phyloP scores from a whole-genome alignment of 2,888 invertebrate genomes.

The Nomada hirtipes region DNA sequence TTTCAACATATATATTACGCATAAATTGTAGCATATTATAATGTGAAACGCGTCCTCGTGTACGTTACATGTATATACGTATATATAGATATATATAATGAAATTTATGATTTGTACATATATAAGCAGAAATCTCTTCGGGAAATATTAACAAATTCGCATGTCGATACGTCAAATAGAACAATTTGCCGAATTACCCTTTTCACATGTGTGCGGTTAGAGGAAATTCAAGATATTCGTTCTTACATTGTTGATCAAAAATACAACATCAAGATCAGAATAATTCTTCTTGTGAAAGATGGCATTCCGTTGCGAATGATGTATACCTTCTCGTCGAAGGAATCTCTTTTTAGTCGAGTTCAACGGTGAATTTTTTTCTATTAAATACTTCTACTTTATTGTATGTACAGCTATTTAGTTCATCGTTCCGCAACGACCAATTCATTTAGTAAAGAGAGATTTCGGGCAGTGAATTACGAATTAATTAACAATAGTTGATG shows the following conservation, averaged over 20 bases:
- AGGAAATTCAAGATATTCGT: slow-evolving; percentile 3
- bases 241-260: slow-evolving; percentile 1
- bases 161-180: slow-evolving; percentile 22
- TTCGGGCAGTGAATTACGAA: slow-evolving; percentile 11
- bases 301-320: slow-evolving; percentile 35
- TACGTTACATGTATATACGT: slow-evolving; percentile 57
- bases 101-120: slow-evolving; percentile 68
- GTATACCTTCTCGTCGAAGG: not conserved
- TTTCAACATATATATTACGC: slow-evolving; percentile 51
- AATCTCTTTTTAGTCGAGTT: not conserved
- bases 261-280: slow-evolving; percentile 46
- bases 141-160: slow-evolving; percentile 42
- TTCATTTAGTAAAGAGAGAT: slow-evolving; percentile 22
- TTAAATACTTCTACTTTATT: slow-evolving; percentile 6
- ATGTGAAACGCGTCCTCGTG: slow-evolving; percentile 43
- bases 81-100: slow-evolving; percentile 54
- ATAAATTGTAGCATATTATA: slow-evolving; percentile 56
- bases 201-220: slow-evolving; percentile 14
- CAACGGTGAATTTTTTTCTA: not conserved
- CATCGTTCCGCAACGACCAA: slow-evolving; percentile 3
- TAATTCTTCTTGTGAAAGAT: slow-evolving; percentile 61
- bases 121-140: slow-evolving; percentile 51
- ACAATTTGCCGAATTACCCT: slow-evolving; percentile 16
- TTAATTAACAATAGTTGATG: not conserved
- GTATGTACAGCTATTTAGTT: not conserved